Evolutionary conservation across 92 coral and sea anemone species (phyloP), one percentile per base, ranked within the genome.

Genomic region (Zoanthus sansibaricus): DNA sequence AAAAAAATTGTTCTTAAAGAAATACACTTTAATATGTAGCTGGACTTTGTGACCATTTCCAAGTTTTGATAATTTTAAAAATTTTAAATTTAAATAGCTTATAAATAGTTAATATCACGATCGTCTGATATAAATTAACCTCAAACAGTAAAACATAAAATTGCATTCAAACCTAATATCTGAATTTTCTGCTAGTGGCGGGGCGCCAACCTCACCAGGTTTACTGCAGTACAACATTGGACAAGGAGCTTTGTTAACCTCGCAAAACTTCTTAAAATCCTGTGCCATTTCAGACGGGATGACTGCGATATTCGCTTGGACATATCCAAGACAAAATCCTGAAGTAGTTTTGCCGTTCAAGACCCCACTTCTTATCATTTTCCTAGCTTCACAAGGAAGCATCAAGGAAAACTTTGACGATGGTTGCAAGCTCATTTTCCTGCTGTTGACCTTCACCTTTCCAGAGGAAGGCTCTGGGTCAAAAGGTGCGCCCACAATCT

Each of bases 271-370:
- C 71, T 31, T 44, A 77, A 77, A 77, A 77, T 77, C 82, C 25
- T 32, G 68, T 15, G 82, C 70, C 31, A 77, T 30, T 15, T 77
- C 82, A 21, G 47, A 56, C 32, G 82, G 45, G 30, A 77, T 42
- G 18, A 77, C 31, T 25, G 82, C 82, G 4, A 77, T 25, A 20
- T 77, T 77, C 13, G 82, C 82, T 7, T 77, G 82, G 44, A 77
- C 56, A 77, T 77, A 77, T 25, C 82, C 82, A 30, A 77, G 49
- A 20, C 82, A 77, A 3, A 77, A 56, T 14, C 82, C 82, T 77
- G 68, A 12, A 54, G 82, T 77, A 8, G 91, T 42, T 77, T 13
- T 33, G 82, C 69, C 82, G 70, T 77, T 58, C 82, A 54, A 52
- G 21, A 18, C 48, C 6, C 69, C 69, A 30, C 14, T 56, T 30